Evolutionary conservation across 1,140 invertebrate genomes (phyloP), one percentile per base, ranked within the genome.

Genomic region (Eufriesea mexicana): DNA sequence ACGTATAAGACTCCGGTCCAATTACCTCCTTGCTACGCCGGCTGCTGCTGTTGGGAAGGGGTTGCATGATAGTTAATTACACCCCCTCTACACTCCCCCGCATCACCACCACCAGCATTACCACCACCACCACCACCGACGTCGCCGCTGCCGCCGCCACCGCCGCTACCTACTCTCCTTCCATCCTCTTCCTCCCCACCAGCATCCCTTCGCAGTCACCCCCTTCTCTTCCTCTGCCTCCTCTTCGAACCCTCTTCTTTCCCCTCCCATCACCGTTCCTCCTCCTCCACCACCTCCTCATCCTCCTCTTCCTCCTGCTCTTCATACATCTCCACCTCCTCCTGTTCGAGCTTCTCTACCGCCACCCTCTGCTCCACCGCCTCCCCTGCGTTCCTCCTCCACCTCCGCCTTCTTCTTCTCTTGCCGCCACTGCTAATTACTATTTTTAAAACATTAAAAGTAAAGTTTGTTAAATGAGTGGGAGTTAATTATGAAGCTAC

Each of bases 401-500:
- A 42, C 76, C 81, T 84, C 85, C 73, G 86, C 75, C 77, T 86
- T 85, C 87, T 89, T 88, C 79, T 88, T 87, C 86, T 82, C 83
- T 89, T 89, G 84, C 89, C 89, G 85, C 84, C 84, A 89, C 87
- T 94, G 93, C 93, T 94, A 94, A 94, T 94, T 94, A 94, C 93
- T 94, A 94, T 94, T 94, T 94, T 94, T 94, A 93, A 94, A 94
- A 94, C 93, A 94, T 94, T 94, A 94, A 94, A 94, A 94, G 92
- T 94, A 94, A 94, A 94, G 93, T 94, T 94, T 94, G 93, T 94
- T 94, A 94, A 94, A 94, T 93, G 93, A 94, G 93, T 94, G 93
- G 93, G 93, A 94, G 93, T 94, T 94, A 94, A 94, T 94, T 94
- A 94, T 94, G 92, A 94, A 94, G 93, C 93, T 93, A 94, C 93